Evolutionary conservation across 2,113 vertebrate genomes (phyloP).

Genomic region (Oplegnathus fasciatus): DNA sequence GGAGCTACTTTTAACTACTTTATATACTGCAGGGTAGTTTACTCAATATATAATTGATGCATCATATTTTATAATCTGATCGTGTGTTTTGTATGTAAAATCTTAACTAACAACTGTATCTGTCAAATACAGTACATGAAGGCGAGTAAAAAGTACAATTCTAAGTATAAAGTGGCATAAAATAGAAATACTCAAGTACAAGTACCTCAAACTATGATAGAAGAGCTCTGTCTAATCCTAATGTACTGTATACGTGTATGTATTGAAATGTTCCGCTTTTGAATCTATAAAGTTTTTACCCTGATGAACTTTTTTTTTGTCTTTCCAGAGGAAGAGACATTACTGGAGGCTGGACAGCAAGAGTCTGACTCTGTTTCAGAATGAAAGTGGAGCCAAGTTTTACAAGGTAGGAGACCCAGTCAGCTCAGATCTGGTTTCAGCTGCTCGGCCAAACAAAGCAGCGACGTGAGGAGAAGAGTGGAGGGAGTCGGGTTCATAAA

Average conservation of each 20-base stretch:
- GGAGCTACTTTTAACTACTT: too few species aligned
- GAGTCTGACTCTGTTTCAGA: conserved; percentile 94
- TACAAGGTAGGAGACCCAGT: conserved; percentile 85
- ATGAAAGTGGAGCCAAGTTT: conserved; percentile 95
- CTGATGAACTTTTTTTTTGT: conserved; percentile 28
- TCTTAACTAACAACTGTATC: too few species aligned
- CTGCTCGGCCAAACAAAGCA: conserved; percentile 33
- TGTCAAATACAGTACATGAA: too few species aligned
- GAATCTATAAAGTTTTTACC: neutral
- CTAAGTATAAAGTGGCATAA: neutral
- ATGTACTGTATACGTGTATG: neutral
- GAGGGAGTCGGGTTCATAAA: conserved; percentile 34
- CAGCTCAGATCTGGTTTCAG: conserved; percentile 49
- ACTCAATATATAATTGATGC: too few species aligned
- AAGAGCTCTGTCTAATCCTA: neutral
- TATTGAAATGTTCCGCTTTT: neutral
- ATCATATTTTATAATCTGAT: neutral
- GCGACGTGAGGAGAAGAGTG: neutral
- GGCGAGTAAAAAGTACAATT: too few species aligned
- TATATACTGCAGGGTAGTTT: too few species aligned
- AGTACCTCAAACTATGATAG: neutral
- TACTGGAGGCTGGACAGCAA: conserved; percentile 98
- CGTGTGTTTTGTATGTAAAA: neutral
- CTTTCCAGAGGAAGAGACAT: conserved; percentile 94
- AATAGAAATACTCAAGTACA: neutral